phyloP scores from a whole-genome alignment of 2,113 vertebrate genomes.

The Myocastor coypus region DNA sequence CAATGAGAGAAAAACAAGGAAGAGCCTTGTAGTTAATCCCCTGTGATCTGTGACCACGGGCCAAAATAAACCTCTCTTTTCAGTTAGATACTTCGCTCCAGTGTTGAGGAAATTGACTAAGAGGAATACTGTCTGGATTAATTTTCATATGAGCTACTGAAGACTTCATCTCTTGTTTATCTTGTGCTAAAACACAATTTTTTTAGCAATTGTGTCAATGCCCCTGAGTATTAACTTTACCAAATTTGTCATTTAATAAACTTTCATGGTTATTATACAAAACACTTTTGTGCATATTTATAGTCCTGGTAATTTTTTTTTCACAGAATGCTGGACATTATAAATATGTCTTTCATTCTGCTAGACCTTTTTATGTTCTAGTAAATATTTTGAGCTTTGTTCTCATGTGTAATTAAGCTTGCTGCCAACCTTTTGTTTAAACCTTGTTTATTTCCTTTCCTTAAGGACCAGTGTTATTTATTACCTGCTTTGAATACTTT shows the following conservation, averaged over 20 bases:
- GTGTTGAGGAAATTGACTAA: neutral
- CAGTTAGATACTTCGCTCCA: neutral
- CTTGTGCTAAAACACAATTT: neutral
- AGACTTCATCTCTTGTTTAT: conserved; percentile 10
- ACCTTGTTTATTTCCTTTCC: neutral
- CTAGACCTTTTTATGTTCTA: neutral
- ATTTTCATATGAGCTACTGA: neutral
- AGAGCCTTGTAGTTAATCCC: neutral
- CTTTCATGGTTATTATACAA: neutral
- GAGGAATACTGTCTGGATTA: neutral
- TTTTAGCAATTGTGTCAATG: neutral
- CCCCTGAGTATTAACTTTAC: neutral
- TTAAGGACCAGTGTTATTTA: neutral
- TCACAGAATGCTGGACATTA: neutral
- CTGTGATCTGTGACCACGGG: neutral
- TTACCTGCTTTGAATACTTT: neutral
- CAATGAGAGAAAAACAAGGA: too few relatives aligned
- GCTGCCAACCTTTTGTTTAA: neutral
- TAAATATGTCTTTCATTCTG: neutral
- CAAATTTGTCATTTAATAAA: neutral
- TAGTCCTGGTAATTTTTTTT: neutral
- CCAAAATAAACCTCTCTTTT: neutral
- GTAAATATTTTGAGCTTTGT: conserved; percentile 1
- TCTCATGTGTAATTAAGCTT: neutral
- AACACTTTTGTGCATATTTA: neutral